Base-by-base conservation (phyloP, 1,140 invertebrate genomes). In the Littorina saxatilis region DNA sequence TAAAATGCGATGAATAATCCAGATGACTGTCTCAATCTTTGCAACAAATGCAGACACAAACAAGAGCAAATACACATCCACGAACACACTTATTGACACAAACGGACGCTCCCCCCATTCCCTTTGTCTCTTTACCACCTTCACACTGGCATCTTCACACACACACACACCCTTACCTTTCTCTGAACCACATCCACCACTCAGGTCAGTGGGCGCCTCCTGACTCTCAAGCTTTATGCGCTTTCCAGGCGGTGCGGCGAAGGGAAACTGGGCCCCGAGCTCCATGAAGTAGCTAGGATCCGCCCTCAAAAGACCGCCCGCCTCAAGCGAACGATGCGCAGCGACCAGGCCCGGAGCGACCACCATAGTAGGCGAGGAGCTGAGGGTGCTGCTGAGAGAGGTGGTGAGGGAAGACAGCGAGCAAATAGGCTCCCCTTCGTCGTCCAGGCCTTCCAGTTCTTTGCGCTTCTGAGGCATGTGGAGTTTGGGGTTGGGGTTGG, bases 401-500 rank as follows among this genome's bases (percentile, higher is more conserved):
- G 35, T 40, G 4, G 70, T 73, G 37, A 20, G n/a, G 27, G 43
- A 23, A 9, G 50, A 9, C 27, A 58, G 52, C 27, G 50, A 76
- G 29, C 27, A 27, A 11, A 39, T 39, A 23, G 82, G 80, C 17
- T 78, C 76, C 32, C 43, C 85, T 82, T 89, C 88, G 63, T 88
- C 81, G 23, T 88, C 63, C 15, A 81, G 85, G 32, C 85, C 90
- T 15, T 88, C 87, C 35, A 90, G 74, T 23, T 86, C 85, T 72
- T 86, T 86, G 58, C 90, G 82, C 82, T 91, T 92, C 73, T 99
- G 98, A 1, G 98, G 98, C 92, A 93, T 99, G 92, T 99, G 99
- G 7, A 99, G 93, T 92, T 99, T 99, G 0, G 99, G 98, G 93
- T 99, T 99, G 0, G 98, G 98, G 92, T 99, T 99, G 11, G 98